These are phyloP conservation scores for Crioceris asparagi DNA, from an alignment of 2,888 invertebrate genomes.

Conservation along the genomic window DNA sequence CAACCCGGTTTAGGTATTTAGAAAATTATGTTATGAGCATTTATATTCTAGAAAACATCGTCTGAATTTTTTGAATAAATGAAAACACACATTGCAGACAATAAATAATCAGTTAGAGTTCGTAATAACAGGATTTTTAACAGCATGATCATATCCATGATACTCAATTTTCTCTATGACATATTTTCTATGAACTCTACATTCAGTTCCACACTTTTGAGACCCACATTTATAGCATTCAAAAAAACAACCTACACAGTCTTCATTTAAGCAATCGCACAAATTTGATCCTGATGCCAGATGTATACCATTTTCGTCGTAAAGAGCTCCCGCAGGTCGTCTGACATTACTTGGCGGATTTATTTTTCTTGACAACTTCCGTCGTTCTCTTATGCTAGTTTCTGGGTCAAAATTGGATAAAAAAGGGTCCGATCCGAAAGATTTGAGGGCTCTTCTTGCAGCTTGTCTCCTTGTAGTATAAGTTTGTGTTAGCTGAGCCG, in stretches of 20 bases:
- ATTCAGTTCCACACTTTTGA: conserved; percentile 69
- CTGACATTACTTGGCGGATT: conserved; percentile 40
- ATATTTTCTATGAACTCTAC: conserved; percentile 68
- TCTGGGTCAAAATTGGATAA: conserved; percentile 64
- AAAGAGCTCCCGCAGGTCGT: conserved; percentile 46
- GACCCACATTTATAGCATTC: conserved; percentile 65
- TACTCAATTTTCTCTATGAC: conserved; percentile 67
- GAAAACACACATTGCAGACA: too few relatives aligned
- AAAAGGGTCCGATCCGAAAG: conserved; percentile 23
- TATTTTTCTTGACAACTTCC: conserved; percentile 57
- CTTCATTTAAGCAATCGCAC: conserved; percentile 73
- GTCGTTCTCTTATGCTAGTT: conserved; percentile 63
- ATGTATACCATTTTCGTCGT: conserved; percentile 61
- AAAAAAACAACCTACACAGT: conserved; percentile 78
- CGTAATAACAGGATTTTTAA: conserved; percentile 43
- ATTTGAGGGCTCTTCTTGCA: conserved; percentile 22
- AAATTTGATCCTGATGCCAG: conserved; percentile 55
- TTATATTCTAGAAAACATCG: too few relatives aligned
- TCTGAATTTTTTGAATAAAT: too few relatives aligned
- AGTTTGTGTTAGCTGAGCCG: conserved; percentile 13
- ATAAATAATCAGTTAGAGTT: too few relatives aligned
- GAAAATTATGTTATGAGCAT: too few relatives aligned
- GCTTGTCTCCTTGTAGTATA: conserved; percentile 25
- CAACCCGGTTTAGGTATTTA: too few relatives aligned
- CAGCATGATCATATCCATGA: conserved; percentile 62